phyloP scores from a whole-genome alignment of 2,113 vertebrate genomes.

The Dipodomys spectabilis region DNA sequence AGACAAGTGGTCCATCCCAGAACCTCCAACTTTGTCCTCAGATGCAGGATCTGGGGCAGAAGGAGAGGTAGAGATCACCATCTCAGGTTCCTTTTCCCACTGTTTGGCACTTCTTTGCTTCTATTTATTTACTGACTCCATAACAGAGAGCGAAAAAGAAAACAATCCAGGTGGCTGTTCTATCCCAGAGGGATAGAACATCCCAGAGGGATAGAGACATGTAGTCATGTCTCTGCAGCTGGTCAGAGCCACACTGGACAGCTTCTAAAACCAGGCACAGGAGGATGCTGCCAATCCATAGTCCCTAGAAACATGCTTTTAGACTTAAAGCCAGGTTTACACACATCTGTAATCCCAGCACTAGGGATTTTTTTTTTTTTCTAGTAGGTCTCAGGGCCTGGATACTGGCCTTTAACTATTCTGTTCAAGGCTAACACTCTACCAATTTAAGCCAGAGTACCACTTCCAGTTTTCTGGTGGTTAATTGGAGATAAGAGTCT shows the following conservation, averaged over 20 bases:
- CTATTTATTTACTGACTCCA: neutral
- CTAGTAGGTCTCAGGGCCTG: no score
- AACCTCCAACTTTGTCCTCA: neutral
- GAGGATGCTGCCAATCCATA: neutral
- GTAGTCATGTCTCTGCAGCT: neutral
- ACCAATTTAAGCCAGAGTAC: no score
- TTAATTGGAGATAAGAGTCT: no score
- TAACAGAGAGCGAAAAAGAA: neutral
- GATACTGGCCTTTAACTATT: no score
- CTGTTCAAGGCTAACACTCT: no score
- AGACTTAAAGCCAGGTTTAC: neutral
- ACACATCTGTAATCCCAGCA: neutral
- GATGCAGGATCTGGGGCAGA: neutral
- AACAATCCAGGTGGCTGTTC: neutral
- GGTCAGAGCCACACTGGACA: neutral
- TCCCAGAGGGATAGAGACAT: neutral
- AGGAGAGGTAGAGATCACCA: neutral
- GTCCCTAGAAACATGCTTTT: neutral
- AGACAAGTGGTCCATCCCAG: accelerated
- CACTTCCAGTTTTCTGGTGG: no score
- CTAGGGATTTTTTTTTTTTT: neutral
- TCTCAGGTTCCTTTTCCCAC: neutral
- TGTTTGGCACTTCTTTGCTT: neutral
- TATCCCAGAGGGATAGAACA: neutral
- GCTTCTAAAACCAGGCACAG: neutral